Percentiles rank a stretch among this genome's conserved stretches.
These are phyloP conservation scores for Ormyrus nitidulus DNA, from an alignment of 2,888 invertebrate species.

Conservation along the genomic window DNA sequence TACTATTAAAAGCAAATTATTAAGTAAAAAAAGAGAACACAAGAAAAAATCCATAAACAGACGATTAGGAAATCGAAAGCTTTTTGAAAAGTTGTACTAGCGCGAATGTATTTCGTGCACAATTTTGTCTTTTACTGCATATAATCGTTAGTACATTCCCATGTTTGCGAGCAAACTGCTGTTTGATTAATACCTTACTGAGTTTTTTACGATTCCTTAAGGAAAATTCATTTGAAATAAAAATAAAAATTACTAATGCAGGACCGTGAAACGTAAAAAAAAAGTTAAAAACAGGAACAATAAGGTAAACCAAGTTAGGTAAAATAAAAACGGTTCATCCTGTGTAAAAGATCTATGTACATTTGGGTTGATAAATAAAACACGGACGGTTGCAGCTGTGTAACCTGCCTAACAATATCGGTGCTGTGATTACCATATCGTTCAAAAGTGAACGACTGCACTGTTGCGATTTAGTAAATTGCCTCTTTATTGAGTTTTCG, in stretches of 20 bases:
- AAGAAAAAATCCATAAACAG: conserved; percentile 9
- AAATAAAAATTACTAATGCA: not conserved
- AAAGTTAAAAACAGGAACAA: conserved; percentile 1
- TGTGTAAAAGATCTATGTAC: not conserved
- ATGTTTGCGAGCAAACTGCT: conserved; percentile 29
- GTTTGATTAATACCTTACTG: conserved; percentile 37
- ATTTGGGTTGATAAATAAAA: not conserved
- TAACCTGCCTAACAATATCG: conserved; percentile 32
- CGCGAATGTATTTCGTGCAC: conserved; percentile 43
- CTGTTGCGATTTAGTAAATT: conserved; percentile 43
- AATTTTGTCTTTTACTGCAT: conserved; percentile 50
- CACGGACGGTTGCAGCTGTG: conserved; percentile 11
- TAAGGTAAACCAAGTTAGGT: not conserved
- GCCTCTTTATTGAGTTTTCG: conserved; percentile 46
- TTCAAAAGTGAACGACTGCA: conserved; percentile 29
- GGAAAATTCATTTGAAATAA: not conserved
- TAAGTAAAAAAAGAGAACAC: not conserved
- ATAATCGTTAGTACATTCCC: conserved; percentile 53
- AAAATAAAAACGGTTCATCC: too few relatives aligned
- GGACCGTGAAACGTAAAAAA: not conserved
- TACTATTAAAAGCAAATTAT: conserved; percentile 13
- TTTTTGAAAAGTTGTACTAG: conserved; percentile 30
- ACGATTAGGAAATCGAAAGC: conserved; percentile 33
- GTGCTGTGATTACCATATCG: conserved; percentile 56
- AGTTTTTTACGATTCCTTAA: conserved; percentile 27